phyloP scores from a whole-genome alignment of 2,113 vertebrate species.

The Sula dactylatra region DNA sequence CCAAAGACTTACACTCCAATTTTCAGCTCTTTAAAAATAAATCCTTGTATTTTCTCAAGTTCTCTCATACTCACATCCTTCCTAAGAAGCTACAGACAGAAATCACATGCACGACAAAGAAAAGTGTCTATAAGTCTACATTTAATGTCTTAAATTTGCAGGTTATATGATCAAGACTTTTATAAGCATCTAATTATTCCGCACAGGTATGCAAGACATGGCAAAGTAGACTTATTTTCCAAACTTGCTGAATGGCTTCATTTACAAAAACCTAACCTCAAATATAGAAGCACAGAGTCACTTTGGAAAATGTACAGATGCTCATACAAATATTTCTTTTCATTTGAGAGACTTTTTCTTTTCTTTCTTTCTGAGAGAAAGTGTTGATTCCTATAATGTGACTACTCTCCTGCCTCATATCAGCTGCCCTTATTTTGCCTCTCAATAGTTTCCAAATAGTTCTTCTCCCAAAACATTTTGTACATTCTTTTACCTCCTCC shows the following conservation, averaged over 20 bases:
- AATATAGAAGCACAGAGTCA: not conserved
- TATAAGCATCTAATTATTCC: not conserved
- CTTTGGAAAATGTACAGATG: not conserved
- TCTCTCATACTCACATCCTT: not conserved
- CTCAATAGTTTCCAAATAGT: not conserved
- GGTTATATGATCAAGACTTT: not conserved
- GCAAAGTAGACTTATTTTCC: not conserved
- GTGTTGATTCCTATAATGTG: not conserved
- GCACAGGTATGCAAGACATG: not conserved
- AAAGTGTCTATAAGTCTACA: not conserved
- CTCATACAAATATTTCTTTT: not conserved
- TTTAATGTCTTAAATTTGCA: not conserved
- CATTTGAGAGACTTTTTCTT: not conserved
- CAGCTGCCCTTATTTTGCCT: not conserved
- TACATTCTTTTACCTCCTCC: not conserved
- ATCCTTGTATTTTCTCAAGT: not conserved
- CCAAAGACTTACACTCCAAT: not conserved
- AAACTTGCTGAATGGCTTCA: not conserved
- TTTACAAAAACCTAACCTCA: not conserved
- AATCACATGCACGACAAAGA: not conserved
- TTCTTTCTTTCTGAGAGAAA: not conserved
- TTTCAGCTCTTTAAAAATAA: not conserved
- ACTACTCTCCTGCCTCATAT: not conserved
- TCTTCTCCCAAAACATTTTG: not conserved
- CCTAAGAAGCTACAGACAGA: not conserved